phyloP scores from a whole-genome alignment of 2,888 invertebrate genomes.

The Lithophane leautieri region DNA sequence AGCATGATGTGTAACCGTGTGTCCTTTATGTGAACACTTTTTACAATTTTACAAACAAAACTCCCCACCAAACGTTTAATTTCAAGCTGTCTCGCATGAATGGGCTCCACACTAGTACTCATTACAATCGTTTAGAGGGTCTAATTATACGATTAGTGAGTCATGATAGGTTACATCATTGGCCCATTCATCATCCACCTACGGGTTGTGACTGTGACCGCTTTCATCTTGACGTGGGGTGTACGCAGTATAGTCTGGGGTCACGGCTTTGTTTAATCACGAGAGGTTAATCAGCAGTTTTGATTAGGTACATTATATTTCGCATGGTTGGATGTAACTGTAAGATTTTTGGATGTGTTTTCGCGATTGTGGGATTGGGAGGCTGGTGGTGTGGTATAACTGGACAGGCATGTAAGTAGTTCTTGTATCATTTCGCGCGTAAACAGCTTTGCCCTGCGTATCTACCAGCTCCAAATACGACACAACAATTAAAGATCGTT shows the following conservation, averaged over 20 bases:
- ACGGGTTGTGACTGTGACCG: slow-evolving; percentile 40
- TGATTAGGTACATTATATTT: not conserved
- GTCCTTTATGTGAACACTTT: not conserved
- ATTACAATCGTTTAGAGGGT: slow-evolving; percentile 59
- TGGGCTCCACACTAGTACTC: slow-evolving; percentile 40
- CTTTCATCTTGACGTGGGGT: slow-evolving; percentile 65
- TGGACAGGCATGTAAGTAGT: not conserved
- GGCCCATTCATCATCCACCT: slow-evolving; percentile 65
- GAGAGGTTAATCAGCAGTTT: slow-evolving; percentile 2
- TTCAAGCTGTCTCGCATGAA: slow-evolving; percentile 38
- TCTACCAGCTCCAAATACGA: slow-evolving; percentile 13
- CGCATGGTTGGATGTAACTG: not conserved
- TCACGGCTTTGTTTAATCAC: slow-evolving; percentile 43
- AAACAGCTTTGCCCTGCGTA: not conserved
- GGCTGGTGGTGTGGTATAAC: too few relatives aligned
- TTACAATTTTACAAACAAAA: slow-evolving; percentile 13
- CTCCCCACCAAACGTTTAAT: not conserved
- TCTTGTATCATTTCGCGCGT: not conserved
- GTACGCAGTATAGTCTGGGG: slow-evolving; percentile 38
- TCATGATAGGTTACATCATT: slow-evolving; percentile 64
- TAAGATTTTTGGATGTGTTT: not conserved
- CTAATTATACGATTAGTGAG: slow-evolving; percentile 68
- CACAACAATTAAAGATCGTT: slow-evolving; percentile 17
- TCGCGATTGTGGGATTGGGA: not conserved
- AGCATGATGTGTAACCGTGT: too few relatives aligned